Conservation (phyloP, 1,140 invertebrate genomes). For the Muscidifurax raptorellus region DNA sequence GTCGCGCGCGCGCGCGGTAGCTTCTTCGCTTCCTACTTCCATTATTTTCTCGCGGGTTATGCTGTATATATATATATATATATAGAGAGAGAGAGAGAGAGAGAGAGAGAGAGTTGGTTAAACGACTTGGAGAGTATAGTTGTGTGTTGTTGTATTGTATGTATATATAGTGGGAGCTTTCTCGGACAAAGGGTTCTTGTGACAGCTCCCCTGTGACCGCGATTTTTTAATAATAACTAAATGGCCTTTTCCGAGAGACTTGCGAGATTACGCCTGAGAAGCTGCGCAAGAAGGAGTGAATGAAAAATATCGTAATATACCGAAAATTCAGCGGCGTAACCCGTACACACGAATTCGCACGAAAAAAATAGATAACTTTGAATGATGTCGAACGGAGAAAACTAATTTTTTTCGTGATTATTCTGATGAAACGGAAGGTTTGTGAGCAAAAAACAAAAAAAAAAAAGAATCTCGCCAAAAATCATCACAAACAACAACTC, state of each 20-base stretch:
- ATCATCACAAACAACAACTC: no score
- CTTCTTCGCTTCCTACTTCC: conserved; percentile 69
- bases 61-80: no score
- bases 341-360: no score
- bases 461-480: no score
- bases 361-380: no score
- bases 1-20: conserved; percentile 40
- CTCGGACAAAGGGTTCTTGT: conserved; percentile 42
- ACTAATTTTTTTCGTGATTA: no score
- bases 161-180: not conserved
- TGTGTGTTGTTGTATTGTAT: not conserved
- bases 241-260: conserved; percentile 5
- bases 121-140: conserved; percentile 45
- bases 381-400: no score
- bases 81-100: no score
- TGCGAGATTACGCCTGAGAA: not conserved
- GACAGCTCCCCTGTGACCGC: conserved; percentile 3
- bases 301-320: not conserved
- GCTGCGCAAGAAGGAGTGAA: not conserved
- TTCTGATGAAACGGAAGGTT: no score
- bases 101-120: conserved; percentile 40
- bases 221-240: conserved; percentile 40
- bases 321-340: not conserved
- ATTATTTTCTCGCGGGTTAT: conserved; percentile 63
- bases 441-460: no score